Conservation (phyloP, 2,888 invertebrate genomes). For the Mesorhabditis spiculigera region DNA sequence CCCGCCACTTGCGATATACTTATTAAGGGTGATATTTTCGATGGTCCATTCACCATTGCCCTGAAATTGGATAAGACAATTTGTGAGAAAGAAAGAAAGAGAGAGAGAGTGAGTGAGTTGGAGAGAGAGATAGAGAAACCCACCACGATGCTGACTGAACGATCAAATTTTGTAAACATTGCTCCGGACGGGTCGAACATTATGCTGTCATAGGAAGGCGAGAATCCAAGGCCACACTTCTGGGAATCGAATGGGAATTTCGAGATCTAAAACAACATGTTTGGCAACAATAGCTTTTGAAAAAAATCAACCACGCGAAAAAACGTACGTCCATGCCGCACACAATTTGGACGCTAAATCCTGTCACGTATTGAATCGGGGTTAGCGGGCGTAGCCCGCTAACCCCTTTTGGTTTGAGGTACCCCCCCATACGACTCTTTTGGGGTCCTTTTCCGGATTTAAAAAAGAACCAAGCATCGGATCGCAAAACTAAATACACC, state of each 20-base stretch:
- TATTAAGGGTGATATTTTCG: neutral
- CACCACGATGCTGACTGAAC: too few species aligned
- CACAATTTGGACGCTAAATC: neutral
- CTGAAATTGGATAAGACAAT: neutral
- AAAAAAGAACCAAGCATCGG: too few species aligned
- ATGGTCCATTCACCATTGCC: neutral
- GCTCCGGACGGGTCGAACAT: neutral
- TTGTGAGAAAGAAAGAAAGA: too few species aligned
- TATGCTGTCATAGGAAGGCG: neutral
- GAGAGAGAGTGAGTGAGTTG: too few species aligned
- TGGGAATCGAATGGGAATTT: conserved; percentile 1
- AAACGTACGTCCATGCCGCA: neutral
- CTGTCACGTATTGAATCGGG: neutral
- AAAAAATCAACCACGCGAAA: neutral
- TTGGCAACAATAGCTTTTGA: neutral
- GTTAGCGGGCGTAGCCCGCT: too few species aligned
- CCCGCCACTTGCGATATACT: neutral
- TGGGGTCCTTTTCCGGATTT: too few species aligned
- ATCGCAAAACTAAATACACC: too few species aligned
- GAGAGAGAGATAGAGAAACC: too few species aligned
- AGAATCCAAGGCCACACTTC: neutral
- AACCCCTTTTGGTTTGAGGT: too few species aligned
- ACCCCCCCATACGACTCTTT: too few species aligned
- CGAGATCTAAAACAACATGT: neutral
- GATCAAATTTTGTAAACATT: neutral